Percentiles rank a stretch among this genome's conserved stretches.
Conservation (phyloP, 2,888 invertebrate genomes). For the Smittia aterrima region DNA sequence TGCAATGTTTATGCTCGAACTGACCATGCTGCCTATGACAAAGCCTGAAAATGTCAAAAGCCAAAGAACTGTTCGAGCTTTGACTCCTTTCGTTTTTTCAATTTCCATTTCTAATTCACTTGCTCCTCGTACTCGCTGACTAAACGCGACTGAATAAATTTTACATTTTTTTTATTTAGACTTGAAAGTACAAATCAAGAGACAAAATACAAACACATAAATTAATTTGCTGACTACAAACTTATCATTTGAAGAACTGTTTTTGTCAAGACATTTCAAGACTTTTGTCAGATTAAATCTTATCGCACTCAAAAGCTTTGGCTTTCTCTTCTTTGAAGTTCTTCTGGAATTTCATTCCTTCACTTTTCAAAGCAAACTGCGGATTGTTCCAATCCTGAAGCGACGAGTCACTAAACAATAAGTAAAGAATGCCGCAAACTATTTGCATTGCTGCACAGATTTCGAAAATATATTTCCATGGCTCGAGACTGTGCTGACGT, state of each 20-base stretch:
- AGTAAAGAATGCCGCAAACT: constrained; percentile 56
- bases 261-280: too few relatives aligned
- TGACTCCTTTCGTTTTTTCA: background rate
- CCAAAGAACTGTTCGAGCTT: constrained; percentile 58
- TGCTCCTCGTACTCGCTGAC: too few relatives aligned
- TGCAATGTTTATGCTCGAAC: constrained; percentile 64
- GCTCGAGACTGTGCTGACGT: constrained; percentile 59
- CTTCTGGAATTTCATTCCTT: background rate
- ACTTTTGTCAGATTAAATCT: too few relatives aligned
- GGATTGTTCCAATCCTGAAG: constrained; percentile 60
- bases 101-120: background rate
- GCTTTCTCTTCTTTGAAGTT: too few relatives aligned
- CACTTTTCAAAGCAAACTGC: background rate
- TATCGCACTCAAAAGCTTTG: too few relatives aligned
- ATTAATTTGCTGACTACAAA: too few relatives aligned
- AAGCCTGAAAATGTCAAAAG: constrained; percentile 64
- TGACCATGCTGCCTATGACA: constrained; percentile 66
- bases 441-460: constrained; percentile 57
- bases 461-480: constrained; percentile 63
- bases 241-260: too few relatives aligned
- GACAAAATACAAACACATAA: too few relatives aligned
- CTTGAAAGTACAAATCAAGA: too few relatives aligned
- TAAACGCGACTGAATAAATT: background rate
- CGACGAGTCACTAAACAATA: constrained; percentile 58
- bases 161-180: too few relatives aligned